Evolutionary conservation across 1,140 invertebrate species (phyloP), one percentile per base, ranked within the genome.

Genomic region (Panulirus ornatus): DNA sequence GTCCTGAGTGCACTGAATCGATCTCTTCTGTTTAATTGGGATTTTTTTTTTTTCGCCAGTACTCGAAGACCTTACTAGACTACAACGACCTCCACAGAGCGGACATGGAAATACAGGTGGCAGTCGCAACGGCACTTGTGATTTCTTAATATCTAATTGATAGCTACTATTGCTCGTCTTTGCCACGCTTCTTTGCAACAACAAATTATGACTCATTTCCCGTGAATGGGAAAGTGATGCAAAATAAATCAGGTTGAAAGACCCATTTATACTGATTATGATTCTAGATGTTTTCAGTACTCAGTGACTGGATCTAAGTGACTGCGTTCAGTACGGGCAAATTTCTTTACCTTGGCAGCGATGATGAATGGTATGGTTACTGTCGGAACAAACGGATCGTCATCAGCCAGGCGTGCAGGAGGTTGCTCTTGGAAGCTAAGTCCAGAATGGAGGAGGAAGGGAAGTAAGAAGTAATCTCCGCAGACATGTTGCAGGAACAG

Each of bases 191-290:
- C 58, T 66, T 66, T 66, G 3, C 11, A 66, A 9, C 22, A 5
- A 30, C 27, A 83, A 78, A 78, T 78, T 78, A 38, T 40, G 40
- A 27, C 36, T 78, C 11, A 44, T 78, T 47, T 34, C 36, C 22
- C 40, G n/a, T 2, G 44, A 44, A n/a, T 44, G 19, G 42, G 44
- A 78, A 36, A 78, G 75, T 40, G 75, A 78, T 78, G 75, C 75
- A 78, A 78, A 44, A 27, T 11, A 78, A 78, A 78, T 78, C 75
- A 78, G 75, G 75, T 78, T 78, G 44, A 30, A 34, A 40, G 30
- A 30, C 16, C 75, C 22, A 44, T 78, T 78, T 47, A 78, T 47
- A 47, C 40, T 30, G 42, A 47, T n/a, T 38, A 40, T 76, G n/a
- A 36, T 47, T n/a, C 27, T 22, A 5, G 27, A 16, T 16, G 2